Conservation (phyloP, 2,113 vertebrate genomes). For the Plestiodon gilberti region DNA sequence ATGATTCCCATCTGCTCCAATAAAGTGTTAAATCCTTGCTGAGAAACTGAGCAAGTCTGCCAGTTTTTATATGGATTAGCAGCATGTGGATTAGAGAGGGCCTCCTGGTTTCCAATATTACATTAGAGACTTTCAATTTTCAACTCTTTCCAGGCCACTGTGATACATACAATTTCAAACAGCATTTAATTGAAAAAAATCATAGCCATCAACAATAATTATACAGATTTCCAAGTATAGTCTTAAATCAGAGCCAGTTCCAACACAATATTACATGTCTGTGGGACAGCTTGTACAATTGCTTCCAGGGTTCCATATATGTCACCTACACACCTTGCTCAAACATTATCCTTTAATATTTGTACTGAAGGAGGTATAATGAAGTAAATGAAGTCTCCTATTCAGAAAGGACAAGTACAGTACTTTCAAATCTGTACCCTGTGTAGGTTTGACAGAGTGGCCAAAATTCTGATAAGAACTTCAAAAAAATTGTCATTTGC, state of each 20-base stretch:
- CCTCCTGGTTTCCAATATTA: conserved; percentile 10
- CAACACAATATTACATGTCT: neutral
- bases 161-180: neutral
- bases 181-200: neutral
- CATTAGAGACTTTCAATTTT: neutral
- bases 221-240: neutral
- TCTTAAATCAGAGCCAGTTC: neutral
- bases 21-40: neutral
- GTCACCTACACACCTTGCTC: neutral
- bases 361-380: neutral
- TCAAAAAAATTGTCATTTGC: conserved; percentile 18
- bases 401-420: neutral
- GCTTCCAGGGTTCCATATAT: neutral
- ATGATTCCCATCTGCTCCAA: conserved; percentile 5
- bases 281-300: neutral
- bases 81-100: neutral
- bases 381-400: neutral
- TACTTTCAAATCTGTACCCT: neutral
- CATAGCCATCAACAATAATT: conserved; percentile 6
- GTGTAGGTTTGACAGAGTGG: neutral
- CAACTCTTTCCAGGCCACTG: conserved; percentile 13
- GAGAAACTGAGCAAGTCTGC: neutral
- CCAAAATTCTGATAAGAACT: conserved; percentile 18
- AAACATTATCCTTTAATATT: neutral
- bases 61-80: conserved; percentile 29